Percentiles rank a stretch among this genome's conserved stretches.
These are phyloP conservation scores for Elymnias hypermnestra DNA, from an alignment of 1,140 invertebrate species.

Conservation along the genomic window DNA sequence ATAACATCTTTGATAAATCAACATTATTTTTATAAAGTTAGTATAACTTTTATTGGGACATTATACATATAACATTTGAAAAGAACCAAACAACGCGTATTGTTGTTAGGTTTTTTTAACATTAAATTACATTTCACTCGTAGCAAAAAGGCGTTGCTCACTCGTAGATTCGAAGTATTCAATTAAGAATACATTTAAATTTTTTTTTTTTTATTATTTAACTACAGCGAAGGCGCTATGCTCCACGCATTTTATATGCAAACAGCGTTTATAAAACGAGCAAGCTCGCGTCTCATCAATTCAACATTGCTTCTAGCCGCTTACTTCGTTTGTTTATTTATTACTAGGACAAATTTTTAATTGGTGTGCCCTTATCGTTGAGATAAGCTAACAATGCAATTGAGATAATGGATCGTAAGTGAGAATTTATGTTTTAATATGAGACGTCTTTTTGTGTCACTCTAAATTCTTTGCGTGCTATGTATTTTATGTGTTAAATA, in stretches of 20 bases:
- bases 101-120: too few relatives aligned
- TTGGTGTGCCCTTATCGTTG: constrained; percentile 43
- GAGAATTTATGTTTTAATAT: constrained; percentile 62
- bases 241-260: constrained; percentile 25
- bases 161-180: too few relatives aligned
- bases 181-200: too few relatives aligned
- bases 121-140: too few relatives aligned
- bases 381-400: constrained; percentile 50
- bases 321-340: constrained; percentile 28
- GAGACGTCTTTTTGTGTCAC: constrained; percentile 29
- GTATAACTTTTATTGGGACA: too few relatives aligned
- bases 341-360: constrained; percentile 56
- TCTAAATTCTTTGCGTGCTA: constrained; percentile 19
- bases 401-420: constrained; percentile 50
- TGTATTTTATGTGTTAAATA: too few relatives aligned
- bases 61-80: too few relatives aligned
- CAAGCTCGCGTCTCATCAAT: constrained; percentile 28
- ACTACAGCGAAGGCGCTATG: not conserved
- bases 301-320: constrained; percentile 17
- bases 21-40: too few relatives aligned
- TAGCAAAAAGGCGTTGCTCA: too few relatives aligned
- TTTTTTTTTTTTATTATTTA: too few relatives aligned
- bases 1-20: too few relatives aligned
- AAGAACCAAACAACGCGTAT: too few relatives aligned
- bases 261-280: constrained; percentile 27